Base-by-base conservation (phyloP, 2,888 invertebrate genomes). In the Sympetrum striolatum region DNA sequence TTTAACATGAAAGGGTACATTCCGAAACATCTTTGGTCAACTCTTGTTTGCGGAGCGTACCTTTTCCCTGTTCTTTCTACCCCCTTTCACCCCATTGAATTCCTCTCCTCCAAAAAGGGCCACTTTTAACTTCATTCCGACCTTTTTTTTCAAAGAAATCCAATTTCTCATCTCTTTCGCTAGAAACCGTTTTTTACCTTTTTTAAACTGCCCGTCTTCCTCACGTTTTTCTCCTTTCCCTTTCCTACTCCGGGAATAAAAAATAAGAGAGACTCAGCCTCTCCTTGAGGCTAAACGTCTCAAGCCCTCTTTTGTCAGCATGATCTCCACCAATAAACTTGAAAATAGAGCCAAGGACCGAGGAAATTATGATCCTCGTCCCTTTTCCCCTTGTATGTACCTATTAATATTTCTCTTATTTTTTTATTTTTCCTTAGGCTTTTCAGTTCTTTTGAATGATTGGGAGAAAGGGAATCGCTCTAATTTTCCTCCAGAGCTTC, bases 81-180 rank as follows among this genome's bases (percentile, higher is more conserved):
- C 10, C 44, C 10, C 44, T 44, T 53, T 53, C 53, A 18, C 53
- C 53, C 53, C 53, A 53, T 25, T 53, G 53, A 53, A 53, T 53
- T n/a, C 86, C 37, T n/a, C 60, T n/a, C 86, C 37, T n/a, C 39
- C 12, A 37, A 86, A 60, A n/a, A 37, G 60, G 37, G 37, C 86
- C 86, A 86, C 86, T 86, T 86, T 86, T 86, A 86, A 86, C 86
- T 60, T 86, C 86, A 86, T 86, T 86, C 86, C 39, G 86, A 60
- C 37, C 64, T 86, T 60, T 86, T 86, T 58, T 60, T 53, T 53
- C 53, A 53, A 86, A 58, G 86, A 86, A 60, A 86, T 86, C 86
- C 86, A 86, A 86, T 86, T 86, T 86, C 60, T 86, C 86, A 60
- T 86, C 58, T 64, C 86, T 39, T 37, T 86, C 37, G n/a, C 60